Percentiles rank a stretch among this genome's conserved stretches.
Evolutionary conservation across 2,113 vertebrate species (phyloP).

Genomic region (Perca schrenkii): DNA sequence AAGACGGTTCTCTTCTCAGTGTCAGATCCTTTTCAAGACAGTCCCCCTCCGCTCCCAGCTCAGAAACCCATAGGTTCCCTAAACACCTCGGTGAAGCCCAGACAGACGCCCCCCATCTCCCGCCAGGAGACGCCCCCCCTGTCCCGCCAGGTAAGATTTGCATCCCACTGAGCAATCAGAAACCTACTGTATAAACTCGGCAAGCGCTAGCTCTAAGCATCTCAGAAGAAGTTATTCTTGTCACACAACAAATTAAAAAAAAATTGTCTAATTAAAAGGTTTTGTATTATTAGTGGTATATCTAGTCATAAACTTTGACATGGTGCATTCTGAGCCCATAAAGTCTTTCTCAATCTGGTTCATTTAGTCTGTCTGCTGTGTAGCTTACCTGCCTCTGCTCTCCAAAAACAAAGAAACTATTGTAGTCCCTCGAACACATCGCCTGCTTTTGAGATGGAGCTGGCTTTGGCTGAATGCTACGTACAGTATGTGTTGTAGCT

Average conservation of each 20-base stretch:
- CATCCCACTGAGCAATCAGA: neutral
- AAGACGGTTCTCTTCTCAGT: slow-evolving; percentile 73
- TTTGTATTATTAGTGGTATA: neutral
- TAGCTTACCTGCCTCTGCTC: slow-evolving; percentile 21
- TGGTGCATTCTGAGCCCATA: neutral
- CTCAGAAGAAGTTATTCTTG: neutral
- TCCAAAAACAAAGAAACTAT: slow-evolving; percentile 44
- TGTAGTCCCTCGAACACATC: slow-evolving; percentile 25
- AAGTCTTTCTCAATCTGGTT: neutral
- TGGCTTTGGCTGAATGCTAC: slow-evolving; percentile 10
- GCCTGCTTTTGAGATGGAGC: slow-evolving; percentile 16
- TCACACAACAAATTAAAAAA: neutral
- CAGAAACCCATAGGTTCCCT: slow-evolving; percentile 89
- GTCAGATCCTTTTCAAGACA: slow-evolving; percentile 79
- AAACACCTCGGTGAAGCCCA: slow-evolving; percentile 65
- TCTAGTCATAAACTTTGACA: neutral
- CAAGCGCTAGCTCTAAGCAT: neutral
- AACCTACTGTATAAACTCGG: neutral
- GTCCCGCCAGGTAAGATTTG: slow-evolving; percentile 59
- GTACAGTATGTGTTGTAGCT: neutral
- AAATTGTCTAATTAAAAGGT: no score
- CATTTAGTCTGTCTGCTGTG: slow-evolving; percentile 7
- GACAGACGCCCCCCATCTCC: slow-evolving; percentile 42
- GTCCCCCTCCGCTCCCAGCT: slow-evolving; percentile 87
- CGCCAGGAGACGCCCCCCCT: slow-evolving; percentile 50